Evolutionary conservation across 2,113 vertebrate species (phyloP), one percentile per base, ranked within the genome.

Genomic region (Strigops habroptila): DNA sequence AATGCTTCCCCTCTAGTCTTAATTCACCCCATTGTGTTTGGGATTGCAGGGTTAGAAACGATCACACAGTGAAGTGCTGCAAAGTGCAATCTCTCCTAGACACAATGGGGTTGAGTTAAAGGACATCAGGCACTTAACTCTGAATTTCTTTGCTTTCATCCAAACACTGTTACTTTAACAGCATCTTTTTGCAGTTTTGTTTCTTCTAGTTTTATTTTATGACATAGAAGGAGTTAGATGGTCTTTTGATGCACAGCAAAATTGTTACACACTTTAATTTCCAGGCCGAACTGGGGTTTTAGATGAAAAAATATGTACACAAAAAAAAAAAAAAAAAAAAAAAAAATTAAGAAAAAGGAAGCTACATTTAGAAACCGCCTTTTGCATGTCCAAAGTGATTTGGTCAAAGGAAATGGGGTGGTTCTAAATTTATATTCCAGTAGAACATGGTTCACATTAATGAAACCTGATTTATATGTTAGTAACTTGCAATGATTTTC

Each of bases 71-170:
- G 79, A 93, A 95, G 95, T 96, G 95, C 86, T 93, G 75, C 65
- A 90, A 87, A 95, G 83, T 90, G 93, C 93, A 91, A 71, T 91
- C 81, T 91, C 86, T 95, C 79, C 79, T 35, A 91, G 64, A 86
- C 90, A 96, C 95, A 96, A 92, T 94, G 73, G 86, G n/a, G 80
- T 82, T 96, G 91, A 94, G 85, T 82, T 90, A 94, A 93, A 97
- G 94, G 91, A 96, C 82, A 70, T 0, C 0, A 93, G 52, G 70
- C 92, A 92, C 88, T 96, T 96, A 88, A 81, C 93, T 93, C 86
- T 84, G 91, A 91, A 94, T 75, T 89, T 79, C 43, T 43, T 92
- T 83, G 52, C 86, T 97, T 95, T 96, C 64, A 73, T 82, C 59
- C 78, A 90, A 88, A 79, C 74, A 39, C 62, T 59, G 76, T 60